Percentiles rank a stretch among this genome's conserved stretches.
Evolutionary conservation across 2,113 vertebrate species (phyloP).

Genomic region (Alosa alosa): DNA sequence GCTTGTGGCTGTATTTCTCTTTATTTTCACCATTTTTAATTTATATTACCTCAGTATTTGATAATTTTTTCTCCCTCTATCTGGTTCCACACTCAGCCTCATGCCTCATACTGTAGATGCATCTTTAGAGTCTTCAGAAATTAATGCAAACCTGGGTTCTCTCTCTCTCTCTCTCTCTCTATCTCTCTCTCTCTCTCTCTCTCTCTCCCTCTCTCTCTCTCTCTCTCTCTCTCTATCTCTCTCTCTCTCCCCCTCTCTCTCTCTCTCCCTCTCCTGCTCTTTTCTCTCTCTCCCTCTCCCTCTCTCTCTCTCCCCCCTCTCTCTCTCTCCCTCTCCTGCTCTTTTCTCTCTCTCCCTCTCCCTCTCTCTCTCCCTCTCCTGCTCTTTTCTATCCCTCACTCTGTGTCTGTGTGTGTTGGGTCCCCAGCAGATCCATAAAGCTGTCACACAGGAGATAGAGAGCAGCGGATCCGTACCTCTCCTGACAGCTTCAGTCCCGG

Average conservation of each 20-base stretch:
- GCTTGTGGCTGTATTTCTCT: background rate
- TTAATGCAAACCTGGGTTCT: background rate
- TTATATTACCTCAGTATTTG: background rate
- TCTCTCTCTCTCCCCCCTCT: slow-evolving; percentile 53
- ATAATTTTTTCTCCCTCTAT: background rate
- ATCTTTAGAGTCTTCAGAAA: background rate
- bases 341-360: slow-evolving; percentile 34
- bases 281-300: slow-evolving; percentile 38
- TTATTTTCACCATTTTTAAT: background rate
- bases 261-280: slow-evolving; percentile 17
- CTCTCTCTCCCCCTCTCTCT: background rate
- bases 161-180: slow-evolving; percentile 46
- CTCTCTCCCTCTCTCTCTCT: slow-evolving; percentile 45
- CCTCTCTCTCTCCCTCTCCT: slow-evolving; percentile 49
- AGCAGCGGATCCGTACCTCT: background rate
- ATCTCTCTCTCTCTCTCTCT: slow-evolving; percentile 34
- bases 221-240: slow-evolving; percentile 37
- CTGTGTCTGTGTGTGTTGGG: slow-evolving; percentile 11
- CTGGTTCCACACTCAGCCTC: background rate
- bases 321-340: slow-evolving; percentile 43
- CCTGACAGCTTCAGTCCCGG: background rate
- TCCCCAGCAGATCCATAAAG: slow-evolving; percentile 40
- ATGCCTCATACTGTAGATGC: background rate
- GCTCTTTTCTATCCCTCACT: slow-evolving; percentile 25
- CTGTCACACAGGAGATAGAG: slow-evolving; percentile 38